These are phyloP conservation scores for Labeo catla DNA, from an alignment of 2,113 vertebrate genomes.

Conservation along the genomic window DNA sequence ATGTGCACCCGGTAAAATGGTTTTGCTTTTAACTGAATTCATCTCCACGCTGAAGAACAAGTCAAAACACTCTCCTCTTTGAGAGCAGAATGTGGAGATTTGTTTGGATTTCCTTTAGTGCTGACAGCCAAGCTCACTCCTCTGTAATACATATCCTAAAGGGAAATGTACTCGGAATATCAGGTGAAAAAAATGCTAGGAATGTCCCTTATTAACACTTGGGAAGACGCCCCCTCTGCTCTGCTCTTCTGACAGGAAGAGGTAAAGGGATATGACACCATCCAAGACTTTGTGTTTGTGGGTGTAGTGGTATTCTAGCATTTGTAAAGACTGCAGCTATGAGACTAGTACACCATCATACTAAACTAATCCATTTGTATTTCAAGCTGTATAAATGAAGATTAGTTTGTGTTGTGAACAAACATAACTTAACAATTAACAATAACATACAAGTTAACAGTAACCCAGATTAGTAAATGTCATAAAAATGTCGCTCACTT, in stretches of 20 bases:
- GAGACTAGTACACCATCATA: neutral
- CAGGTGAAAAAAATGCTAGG: slow-evolving; percentile 66
- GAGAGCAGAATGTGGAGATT: slow-evolving; percentile 24
- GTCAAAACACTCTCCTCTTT: slow-evolving; percentile 44
- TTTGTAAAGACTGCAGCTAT: neutral
- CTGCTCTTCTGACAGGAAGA: neutral
- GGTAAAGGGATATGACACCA: neutral
- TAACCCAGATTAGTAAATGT: no score
- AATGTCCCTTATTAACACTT: slow-evolving; percentile 57
- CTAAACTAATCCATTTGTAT: neutral
- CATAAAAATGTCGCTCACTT: no score
- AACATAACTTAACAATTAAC: no score
- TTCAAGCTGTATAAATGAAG: no score
- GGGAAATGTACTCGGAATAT: slow-evolving; percentile 44
- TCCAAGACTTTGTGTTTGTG: neutral
- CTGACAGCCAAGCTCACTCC: slow-evolving; percentile 53
- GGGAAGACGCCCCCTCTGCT: neutral
- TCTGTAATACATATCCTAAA: slow-evolving; percentile 45
- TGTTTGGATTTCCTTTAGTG: slow-evolving; percentile 34
- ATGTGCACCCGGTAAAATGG: neutral
- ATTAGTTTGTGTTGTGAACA: no score
- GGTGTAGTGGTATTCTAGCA: neutral
- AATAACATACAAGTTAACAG: no score
- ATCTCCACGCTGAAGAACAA: slow-evolving; percentile 33
- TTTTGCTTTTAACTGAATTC: neutral